Evolutionary conservation across 2,888 invertebrate species (phyloP).

Genomic region (Hartigia nigra): DNA sequence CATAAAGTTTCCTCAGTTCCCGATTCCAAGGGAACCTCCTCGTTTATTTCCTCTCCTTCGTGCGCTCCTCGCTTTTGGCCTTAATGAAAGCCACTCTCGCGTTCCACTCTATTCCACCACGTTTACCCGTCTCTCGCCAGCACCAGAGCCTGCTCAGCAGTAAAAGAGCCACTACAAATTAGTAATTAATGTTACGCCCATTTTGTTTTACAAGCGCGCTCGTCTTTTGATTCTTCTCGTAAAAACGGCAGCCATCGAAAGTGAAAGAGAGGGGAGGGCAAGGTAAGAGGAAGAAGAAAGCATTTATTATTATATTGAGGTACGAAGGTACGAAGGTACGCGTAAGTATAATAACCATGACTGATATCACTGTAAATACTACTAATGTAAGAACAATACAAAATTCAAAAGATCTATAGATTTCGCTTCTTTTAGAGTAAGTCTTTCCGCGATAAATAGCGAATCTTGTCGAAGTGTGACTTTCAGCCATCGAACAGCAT

Average conservation of each 20-base stretch:
- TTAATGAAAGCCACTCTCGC: slow-evolving; percentile 35
- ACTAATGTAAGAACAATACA: too few species aligned
- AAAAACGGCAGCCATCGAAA: slow-evolving; percentile 14
- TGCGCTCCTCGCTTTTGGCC: slow-evolving; percentile 19
- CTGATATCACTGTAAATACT: too few species aligned
- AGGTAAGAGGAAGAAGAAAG: too few species aligned
- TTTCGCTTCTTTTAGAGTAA: too few species aligned
- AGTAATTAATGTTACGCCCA: slow-evolving; percentile 35
- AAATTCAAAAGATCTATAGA: too few species aligned
- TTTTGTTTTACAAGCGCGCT: slow-evolving; percentile 24
- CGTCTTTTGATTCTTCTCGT: slow-evolving; percentile 8
- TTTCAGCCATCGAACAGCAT: too few species aligned
- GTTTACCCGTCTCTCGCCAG: background rate
- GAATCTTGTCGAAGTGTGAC: too few species aligned
- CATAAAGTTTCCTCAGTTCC: slow-evolving; percentile 14
- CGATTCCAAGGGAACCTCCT: slow-evolving; percentile 30
- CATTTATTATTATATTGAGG: too few species aligned
- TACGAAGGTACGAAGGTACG: too few species aligned
- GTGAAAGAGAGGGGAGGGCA: too few species aligned
- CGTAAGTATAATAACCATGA: too few species aligned
- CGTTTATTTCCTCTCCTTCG: slow-evolving; percentile 22
- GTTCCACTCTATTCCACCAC: slow-evolving; percentile 19
- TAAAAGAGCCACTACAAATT: slow-evolving; percentile 34
- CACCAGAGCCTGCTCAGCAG: slow-evolving; percentile 15
- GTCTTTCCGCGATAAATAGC: too few species aligned